A percentile compares a stretch with the other conserved stretches of the same genome.
Conservation (phyloP, 1,140 invertebrate genomes). For the Tetramorium parvispinum region DNA sequence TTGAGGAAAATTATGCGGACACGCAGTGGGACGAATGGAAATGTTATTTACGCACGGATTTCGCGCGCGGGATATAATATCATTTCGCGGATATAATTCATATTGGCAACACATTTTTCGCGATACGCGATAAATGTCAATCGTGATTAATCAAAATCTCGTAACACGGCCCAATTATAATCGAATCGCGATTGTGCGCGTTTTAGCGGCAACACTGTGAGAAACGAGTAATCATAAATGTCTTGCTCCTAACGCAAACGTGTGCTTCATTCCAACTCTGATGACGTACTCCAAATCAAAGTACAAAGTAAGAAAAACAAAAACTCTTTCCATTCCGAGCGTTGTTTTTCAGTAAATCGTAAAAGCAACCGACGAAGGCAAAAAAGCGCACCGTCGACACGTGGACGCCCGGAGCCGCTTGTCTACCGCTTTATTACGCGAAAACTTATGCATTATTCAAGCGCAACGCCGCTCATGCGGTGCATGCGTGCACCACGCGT, state of each 20-base stretch:
- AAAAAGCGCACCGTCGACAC: conserved; percentile 4
- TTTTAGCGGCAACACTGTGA: neutral
- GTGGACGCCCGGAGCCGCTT: conserved; percentile 16
- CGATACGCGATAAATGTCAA: conserved; percentile 37
- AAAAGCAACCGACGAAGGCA: neutral
- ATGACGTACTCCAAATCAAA: neutral
- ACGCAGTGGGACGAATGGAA: neutral
- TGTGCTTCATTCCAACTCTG: too few relatives aligned
- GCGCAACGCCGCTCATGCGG: conserved; percentile 11
- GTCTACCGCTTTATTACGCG: conserved; percentile 66
- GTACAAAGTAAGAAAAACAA: neutral
- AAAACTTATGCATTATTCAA: conserved; percentile 68
- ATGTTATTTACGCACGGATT: neutral
- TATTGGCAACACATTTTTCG: conserved; percentile 21
- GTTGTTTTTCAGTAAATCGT: neutral
- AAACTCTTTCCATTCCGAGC: neutral
- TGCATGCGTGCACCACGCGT: conserved; percentile 28
- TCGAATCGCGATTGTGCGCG: neutral
- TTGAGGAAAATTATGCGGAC: conserved; percentile 5
- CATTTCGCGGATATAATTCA: conserved; percentile 31
- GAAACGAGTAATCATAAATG: neutral
- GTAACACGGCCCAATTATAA: conserved; percentile 5
- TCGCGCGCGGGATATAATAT: neutral
- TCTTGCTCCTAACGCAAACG: neutral
- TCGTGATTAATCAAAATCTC: conserved; percentile 21